These are phyloP conservation scores for Heliothis virescens DNA, from an alignment of 1,140 invertebrate species.

Conservation along the genomic window DNA sequence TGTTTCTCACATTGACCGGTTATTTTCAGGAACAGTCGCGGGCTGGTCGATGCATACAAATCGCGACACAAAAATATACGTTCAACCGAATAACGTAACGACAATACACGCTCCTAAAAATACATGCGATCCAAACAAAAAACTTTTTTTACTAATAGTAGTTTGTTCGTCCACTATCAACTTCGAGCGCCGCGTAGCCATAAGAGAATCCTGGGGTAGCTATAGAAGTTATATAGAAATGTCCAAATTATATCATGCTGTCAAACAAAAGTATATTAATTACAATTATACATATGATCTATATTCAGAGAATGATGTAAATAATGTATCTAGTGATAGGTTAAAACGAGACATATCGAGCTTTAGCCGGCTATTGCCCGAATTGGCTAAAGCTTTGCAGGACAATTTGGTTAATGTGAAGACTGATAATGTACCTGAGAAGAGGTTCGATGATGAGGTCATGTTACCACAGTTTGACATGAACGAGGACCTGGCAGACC, in stretches of 20 bases:
- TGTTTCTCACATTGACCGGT: not conserved
- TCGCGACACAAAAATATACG: conserved; percentile 89
- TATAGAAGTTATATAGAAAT: conserved; percentile 85
- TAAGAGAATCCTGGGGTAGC: conserved; percentile 94
- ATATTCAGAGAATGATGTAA: conserved; percentile 57
- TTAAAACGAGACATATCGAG: conserved; percentile 69
- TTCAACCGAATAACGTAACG: conserved; percentile 90
- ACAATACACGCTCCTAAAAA: conserved; percentile 88
- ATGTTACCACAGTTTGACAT: conserved; percentile 79
- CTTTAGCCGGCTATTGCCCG: conserved; percentile 67
- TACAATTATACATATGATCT: conserved; percentile 78
- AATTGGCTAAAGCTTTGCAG: conserved; percentile 71
- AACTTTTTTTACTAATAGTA: conserved; percentile 89
- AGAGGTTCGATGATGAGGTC: conserved; percentile 73
- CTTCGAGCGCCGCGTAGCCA: conserved; percentile 89
- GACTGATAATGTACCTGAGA: conserved; percentile 63
- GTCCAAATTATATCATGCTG: conserved; percentile 64
- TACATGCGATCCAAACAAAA: conserved; percentile 85
- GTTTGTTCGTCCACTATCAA: conserved; percentile 91
- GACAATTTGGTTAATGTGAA: conserved; percentile 64
- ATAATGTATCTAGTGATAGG: conserved; percentile 62
- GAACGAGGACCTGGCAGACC: conserved; percentile 75
- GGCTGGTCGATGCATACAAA: conserved; percentile 92
- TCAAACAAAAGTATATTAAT: conserved; percentile 71
- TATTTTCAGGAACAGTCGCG: conserved; percentile 87